Evolutionary conservation across 2,888 invertebrate species (phyloP).

Genomic region (Phanerotoma sp.): DNA sequence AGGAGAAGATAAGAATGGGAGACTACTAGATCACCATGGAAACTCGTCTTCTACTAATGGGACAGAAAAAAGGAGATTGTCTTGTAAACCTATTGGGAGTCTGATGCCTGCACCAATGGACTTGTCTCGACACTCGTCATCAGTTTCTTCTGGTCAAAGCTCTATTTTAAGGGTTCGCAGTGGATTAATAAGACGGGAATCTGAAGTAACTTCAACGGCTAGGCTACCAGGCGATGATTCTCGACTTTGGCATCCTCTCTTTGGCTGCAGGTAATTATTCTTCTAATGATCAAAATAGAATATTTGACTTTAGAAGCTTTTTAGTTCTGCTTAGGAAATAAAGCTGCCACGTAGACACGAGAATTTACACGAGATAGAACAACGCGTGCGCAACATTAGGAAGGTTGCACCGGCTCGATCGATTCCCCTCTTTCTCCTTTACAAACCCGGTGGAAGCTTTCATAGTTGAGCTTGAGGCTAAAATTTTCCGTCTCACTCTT

Average conservation of each 20-base stretch:
- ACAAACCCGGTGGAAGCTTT: not conserved
- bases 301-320: not conserved
- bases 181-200: slow-evolving; percentile 51
- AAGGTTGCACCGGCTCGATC: slow-evolving; percentile 2
- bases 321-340: not conserved
- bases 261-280: slow-evolving; percentile 70
- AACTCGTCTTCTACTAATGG: slow-evolving; percentile 4
- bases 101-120: slow-evolving; percentile 54
- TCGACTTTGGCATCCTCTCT: slow-evolving; percentile 82
- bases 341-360: not conserved
- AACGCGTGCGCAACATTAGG: slow-evolving; percentile 15
- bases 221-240: slow-evolving; percentile 51
- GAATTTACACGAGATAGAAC: not conserved
- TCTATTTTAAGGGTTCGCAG: slow-evolving; percentile 49
- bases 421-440: slow-evolving; percentile 12
- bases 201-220: slow-evolving; percentile 53
- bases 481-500: not conserved
- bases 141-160: slow-evolving; percentile 28
- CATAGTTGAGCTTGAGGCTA: not conserved
- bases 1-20: slow-evolving; percentile 31
- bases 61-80: slow-evolving; percentile 28
- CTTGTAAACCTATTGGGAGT: slow-evolving; percentile 54
- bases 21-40: slow-evolving; percentile 10
- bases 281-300: slow-evolving; percentile 2
- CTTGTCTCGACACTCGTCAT: slow-evolving; percentile 44